phyloP scores from a whole-genome alignment of 2,113 vertebrate genomes.

The Pardalotus punctatus region DNA sequence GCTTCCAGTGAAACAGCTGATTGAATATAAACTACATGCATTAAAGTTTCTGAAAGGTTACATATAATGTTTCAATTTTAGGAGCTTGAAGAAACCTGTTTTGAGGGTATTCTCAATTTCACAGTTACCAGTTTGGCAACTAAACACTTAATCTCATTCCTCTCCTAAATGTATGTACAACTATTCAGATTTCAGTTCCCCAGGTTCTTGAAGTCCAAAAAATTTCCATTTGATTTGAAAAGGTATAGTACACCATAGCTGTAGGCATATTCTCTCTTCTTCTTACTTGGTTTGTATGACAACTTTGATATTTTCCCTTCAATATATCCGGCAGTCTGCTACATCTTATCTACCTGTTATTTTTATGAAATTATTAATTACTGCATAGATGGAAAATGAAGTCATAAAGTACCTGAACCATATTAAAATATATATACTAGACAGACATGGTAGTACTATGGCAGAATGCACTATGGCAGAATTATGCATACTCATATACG shows the following conservation, averaged over 20 bases:
- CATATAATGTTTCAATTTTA: not conserved
- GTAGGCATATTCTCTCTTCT: not conserved
- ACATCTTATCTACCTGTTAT: not conserved
- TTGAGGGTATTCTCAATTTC: not conserved
- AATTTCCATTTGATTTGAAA: conserved; percentile 5
- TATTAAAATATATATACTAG: not conserved
- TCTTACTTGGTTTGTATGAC: not conserved
- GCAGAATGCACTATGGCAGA: not conserved
- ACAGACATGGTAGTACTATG: no score
- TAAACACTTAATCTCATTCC: not conserved
- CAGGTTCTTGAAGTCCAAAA: not conserved
- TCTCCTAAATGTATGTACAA: not conserved
- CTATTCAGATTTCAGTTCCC: not conserved
- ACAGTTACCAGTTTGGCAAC: not conserved
- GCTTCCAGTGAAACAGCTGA: not conserved
- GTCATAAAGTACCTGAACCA: not conserved
- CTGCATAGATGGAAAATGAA: not conserved
- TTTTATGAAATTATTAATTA: not conserved
- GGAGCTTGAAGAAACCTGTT: not conserved
- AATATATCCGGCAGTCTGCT: not conserved
- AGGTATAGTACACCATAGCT: not conserved
- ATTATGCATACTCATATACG: fast-evolving
- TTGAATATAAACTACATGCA: not conserved
- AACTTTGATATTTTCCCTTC: not conserved
- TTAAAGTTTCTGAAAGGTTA: not conserved